Evolutionary conservation across 2,113 vertebrate species (phyloP).

Genomic region (Rutilus rutilus): DNA sequence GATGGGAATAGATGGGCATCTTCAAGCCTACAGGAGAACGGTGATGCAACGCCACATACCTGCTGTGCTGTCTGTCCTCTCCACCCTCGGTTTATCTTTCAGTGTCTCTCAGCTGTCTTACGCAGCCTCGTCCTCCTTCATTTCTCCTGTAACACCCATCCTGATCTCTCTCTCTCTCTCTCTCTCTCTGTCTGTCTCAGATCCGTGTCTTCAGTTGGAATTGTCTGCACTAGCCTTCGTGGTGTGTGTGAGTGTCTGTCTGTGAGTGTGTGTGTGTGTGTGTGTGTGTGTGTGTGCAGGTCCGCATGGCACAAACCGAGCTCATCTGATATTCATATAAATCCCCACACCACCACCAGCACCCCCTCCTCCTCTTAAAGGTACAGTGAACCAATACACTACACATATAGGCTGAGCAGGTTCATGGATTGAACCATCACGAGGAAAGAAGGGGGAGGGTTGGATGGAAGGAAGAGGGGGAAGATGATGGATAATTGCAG

Average conservation of each 20-base stretch:
- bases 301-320: conserved; percentile 54
- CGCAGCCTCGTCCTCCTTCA: conserved; percentile 24
- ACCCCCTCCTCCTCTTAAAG: conserved; percentile 47
- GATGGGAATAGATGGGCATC: not conserved
- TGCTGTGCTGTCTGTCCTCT: conserved; percentile 59
- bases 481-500: not conserved
- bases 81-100: conserved; percentile 25
- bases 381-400: conserved; percentile 14
- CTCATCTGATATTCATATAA: conserved; percentile 53
- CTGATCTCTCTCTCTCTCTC: conserved; percentile 4
- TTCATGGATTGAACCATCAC: conserved; percentile 38
- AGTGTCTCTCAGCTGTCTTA: conserved; percentile 30
- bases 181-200: not conserved
- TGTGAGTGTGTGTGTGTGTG: conserved; percentile 32
- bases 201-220: conserved; percentile 21
- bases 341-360: conserved; percentile 25
- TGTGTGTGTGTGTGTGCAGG: conserved; percentile 36
- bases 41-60: conserved; percentile 69
- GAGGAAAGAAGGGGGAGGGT: not conserved
- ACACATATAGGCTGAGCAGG: conserved; percentile 14
- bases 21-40: conserved; percentile 34
- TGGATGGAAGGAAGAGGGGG: not conserved
- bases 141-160: conserved; percentile 29
- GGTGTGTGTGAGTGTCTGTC: conserved; percentile 38
- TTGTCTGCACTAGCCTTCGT: conserved; percentile 39